A percentile compares a stretch with the other conserved stretches of the same genome.
Evolutionary conservation across 2,888 invertebrate genomes (phyloP).

Genomic region (Heterodera filipjevi): DNA sequence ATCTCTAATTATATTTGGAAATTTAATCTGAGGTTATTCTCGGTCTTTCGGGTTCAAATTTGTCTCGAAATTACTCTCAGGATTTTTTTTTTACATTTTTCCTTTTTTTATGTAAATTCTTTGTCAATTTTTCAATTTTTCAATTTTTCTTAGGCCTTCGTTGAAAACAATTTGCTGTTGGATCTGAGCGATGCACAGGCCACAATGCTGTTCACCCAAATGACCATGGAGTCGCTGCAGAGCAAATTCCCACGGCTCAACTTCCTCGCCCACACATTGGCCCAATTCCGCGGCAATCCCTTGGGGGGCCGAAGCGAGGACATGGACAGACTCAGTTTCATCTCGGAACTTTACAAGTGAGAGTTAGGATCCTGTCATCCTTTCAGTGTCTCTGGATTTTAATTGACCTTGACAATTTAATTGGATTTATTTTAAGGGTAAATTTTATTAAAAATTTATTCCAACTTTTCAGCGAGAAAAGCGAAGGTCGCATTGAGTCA

Average conservation of each 20-base stretch:
- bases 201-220: constrained; percentile 72
- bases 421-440: too few species aligned
- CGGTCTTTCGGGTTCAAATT: too few species aligned
- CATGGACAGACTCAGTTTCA: constrained; percentile 79
- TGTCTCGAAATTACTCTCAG: too few species aligned
- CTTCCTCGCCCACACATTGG: constrained; percentile 95
- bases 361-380: too few species aligned
- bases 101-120: too few species aligned
- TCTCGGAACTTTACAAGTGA: constrained; percentile 89
- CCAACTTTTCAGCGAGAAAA: constrained; percentile 66
- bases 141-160: constrained; percentile 71
- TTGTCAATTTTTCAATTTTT: too few species aligned
- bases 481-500: constrained; percentile 83
- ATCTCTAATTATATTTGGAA: neutral
- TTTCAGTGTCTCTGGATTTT: too few species aligned
- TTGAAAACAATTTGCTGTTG: constrained; percentile 85
- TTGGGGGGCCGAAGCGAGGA: constrained; percentile 37
- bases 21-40: too few species aligned
- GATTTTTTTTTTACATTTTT: too few species aligned
- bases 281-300: constrained; percentile 73
- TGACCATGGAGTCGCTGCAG: constrained; percentile 83
- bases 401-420: too few species aligned
- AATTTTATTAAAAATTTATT: too few species aligned
- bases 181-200: constrained; percentile 91
- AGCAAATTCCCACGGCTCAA: constrained; percentile 81